Percentiles rank a stretch among this genome's conserved stretches.
phyloP scores from a whole-genome alignment of 2,113 vertebrate genomes.

The Ellobius talpinus region DNA sequence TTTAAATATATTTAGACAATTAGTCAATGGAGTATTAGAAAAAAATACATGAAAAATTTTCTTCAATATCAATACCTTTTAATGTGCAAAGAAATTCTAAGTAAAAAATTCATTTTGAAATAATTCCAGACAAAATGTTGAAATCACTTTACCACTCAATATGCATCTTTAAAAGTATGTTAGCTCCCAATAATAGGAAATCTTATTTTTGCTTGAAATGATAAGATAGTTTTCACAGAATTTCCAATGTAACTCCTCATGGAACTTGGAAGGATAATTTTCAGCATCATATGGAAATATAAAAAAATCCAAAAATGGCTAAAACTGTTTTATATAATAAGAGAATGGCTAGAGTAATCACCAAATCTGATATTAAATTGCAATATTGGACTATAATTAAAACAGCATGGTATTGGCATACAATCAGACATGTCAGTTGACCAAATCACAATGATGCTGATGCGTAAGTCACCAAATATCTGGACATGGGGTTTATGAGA shows the following conservation, averaged over 20 bases:
- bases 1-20: too few relatives aligned
- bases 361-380: background rate
- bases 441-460: background rate
- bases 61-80: background rate
- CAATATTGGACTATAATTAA: background rate
- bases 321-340: background rate
- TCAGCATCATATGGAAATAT: too few relatives aligned
- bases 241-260: background rate
- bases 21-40: background rate
- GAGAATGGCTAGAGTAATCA: background rate
- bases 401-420: background rate
- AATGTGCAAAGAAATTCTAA: background rate
- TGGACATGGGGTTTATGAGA: background rate
- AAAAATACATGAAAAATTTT: background rate
- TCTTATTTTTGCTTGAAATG: background rate
- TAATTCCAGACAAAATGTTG: background rate
- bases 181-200: background rate
- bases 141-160: background rate
- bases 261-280: background rate
- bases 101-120: background rate
- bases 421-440: background rate
- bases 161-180: background rate
- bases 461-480: background rate
- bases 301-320: background rate
- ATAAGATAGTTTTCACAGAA: background rate